Percentiles rank a stretch among this genome's conserved stretches.
Conservation (phyloP, 1,140 invertebrate genomes). For the Drosophila nebulosa region DNA sequence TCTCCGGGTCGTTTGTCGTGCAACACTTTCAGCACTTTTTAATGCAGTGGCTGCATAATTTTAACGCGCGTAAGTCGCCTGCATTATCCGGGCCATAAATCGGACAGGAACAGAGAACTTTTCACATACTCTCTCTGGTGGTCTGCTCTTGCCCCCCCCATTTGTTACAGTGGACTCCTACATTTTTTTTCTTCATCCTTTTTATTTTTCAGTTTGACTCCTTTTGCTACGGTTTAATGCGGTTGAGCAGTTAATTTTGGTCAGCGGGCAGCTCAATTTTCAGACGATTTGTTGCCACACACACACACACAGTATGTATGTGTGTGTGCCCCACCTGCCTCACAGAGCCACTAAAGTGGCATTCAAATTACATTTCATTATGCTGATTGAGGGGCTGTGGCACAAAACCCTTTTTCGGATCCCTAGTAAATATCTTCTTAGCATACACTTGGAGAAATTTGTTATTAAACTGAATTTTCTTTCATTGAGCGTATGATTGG, state of each 20-base stretch:
- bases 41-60: slow-evolving; percentile 75
- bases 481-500: too few relatives aligned
- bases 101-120: slow-evolving; percentile 31
- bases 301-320: neutral
- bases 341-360: slow-evolving; percentile 63
- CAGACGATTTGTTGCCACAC: slow-evolving; percentile 47
- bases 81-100: slow-evolving; percentile 74
- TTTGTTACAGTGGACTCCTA: neutral
- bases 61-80: slow-evolving; percentile 70
- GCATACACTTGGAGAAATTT: neutral
- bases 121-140: neutral
- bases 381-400: slow-evolving; percentile 52
- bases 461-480: too few relatives aligned
- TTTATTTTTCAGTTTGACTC: neutral
- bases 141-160: neutral
- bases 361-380: slow-evolving; percentile 77
- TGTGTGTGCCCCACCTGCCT: slow-evolving; percentile 13
- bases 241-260: slow-evolving; percentile 68
- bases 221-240: slow-evolving; percentile 13
- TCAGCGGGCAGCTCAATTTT: slow-evolving; percentile 54
- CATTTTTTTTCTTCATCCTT: neutral
- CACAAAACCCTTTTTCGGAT: slow-evolving; percentile 17
- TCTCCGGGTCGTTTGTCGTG: slow-evolving; percentile 37
- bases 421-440: slow-evolving; percentile 1
- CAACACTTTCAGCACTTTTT: slow-evolving; percentile 59